These are phyloP conservation scores for Agrotis puta DNA, from an alignment of 2,888 invertebrate species.

Conservation along the genomic window DNA sequence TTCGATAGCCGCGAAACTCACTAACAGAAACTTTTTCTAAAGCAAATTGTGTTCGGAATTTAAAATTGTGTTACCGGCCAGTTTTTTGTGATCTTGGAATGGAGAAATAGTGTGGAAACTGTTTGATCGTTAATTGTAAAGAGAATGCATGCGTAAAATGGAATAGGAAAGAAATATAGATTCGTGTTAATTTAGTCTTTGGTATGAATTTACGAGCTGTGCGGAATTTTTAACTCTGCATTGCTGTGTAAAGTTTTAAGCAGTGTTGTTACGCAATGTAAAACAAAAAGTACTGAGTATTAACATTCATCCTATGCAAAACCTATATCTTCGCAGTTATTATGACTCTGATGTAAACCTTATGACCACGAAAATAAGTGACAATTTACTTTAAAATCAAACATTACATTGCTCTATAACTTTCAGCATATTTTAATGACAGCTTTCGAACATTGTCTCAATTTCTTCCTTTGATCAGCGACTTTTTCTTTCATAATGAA, in stretches of 20 bases:
- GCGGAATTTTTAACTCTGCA: conserved; percentile 30
- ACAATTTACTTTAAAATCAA: neutral
- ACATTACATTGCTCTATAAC: conserved; percentile 1
- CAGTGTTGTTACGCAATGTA: conserved; percentile 26
- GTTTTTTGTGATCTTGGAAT: conserved; percentile 52
- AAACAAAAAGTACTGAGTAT: conserved; percentile 35
- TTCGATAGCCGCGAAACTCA: conserved; percentile 62
- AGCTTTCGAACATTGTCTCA: neutral
- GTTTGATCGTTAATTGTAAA: conserved; percentile 41
- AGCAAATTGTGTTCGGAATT: conserved; percentile 56
- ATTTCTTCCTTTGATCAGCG: neutral
- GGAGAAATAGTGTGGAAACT: conserved; percentile 58
- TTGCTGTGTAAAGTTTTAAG: conserved; percentile 48
- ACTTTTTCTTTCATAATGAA: conserved; percentile 33
- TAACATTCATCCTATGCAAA: conserved; percentile 24
- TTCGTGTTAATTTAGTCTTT: conserved; percentile 34
- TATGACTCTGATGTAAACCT: neutral
- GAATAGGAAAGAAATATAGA: conserved; percentile 20
- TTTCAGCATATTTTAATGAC: neutral
- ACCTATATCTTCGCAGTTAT: neutral
- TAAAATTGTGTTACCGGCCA: conserved; percentile 45
- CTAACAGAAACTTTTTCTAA: conserved; percentile 47
- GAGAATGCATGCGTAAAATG: conserved; percentile 46
- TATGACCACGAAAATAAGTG: neutral
- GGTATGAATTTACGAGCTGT: conserved; percentile 18